Percentiles rank a stretch among this genome's conserved stretches.
Evolutionary conservation across 2,113 vertebrate species (phyloP).

Genomic region (Sphaerodactylus townsendi): DNA sequence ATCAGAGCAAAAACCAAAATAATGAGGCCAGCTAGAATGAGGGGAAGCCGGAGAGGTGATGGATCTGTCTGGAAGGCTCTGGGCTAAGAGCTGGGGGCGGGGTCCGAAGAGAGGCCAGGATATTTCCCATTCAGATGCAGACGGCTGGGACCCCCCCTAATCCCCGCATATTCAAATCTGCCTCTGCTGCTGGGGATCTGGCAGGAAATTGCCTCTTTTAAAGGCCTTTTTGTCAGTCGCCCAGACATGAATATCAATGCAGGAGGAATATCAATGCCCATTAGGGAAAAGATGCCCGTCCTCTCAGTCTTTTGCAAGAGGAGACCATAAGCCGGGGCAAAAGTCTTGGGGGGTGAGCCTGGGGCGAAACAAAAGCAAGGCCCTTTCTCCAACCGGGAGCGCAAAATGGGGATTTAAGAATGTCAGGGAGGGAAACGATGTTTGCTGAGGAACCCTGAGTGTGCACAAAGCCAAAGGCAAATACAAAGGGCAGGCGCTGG

Average conservation of each 20-base stretch:
- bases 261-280: background rate
- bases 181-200: background rate
- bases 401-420: background rate
- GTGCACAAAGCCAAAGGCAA: background rate
- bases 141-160: background rate
- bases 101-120: background rate
- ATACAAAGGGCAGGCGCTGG: background rate
- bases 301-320: background rate
- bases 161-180: background rate
- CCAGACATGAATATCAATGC: background rate
- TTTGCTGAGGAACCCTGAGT: background rate
- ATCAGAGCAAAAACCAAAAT: background rate
- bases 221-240: background rate
- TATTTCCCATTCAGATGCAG: constrained; percentile 3
- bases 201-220: background rate
- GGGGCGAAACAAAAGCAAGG: background rate
- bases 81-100: too few relatives aligned
- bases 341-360: background rate
- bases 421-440: background rate
- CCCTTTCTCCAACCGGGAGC: background rate
- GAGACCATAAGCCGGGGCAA: background rate
- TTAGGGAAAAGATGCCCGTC: background rate
- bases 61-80: background rate
- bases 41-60: background rate
- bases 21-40: background rate